Conservation (phyloP, 1,140 invertebrate genomes). For the Akabosia matsudoensis region DNA sequence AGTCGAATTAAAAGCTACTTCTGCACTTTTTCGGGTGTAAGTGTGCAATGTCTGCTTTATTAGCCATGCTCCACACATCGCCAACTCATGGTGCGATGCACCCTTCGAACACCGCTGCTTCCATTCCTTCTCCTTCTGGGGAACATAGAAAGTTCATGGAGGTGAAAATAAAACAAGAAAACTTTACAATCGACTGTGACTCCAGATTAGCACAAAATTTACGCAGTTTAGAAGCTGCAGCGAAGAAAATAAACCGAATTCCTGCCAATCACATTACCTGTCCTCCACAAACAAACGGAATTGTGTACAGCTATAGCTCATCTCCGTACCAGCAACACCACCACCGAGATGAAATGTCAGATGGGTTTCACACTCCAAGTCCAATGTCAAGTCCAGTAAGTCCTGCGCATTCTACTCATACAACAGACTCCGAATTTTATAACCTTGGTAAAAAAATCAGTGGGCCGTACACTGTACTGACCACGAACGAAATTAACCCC, state of each 20-base stretch:
- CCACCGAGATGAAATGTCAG: constrained; percentile 36
- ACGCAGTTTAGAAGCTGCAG: constrained; percentile 26
- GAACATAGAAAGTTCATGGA: constrained; percentile 32
- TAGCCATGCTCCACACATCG: background rate
- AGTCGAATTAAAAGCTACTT: background rate
- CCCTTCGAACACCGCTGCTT: background rate
- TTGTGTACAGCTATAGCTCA: background rate
- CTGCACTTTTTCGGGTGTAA: background rate
- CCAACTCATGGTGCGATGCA: background rate
- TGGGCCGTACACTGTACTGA: background rate
- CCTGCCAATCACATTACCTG: background rate
- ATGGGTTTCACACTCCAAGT: constrained; percentile 44
- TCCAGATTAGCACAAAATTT: constrained; percentile 29
- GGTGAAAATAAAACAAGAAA: constrained; percentile 37
- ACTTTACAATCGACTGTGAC: constrained; percentile 29
- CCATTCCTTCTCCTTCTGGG: background rate
- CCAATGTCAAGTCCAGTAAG: constrained; percentile 42
- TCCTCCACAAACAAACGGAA: background rate
- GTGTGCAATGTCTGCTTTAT: background rate
- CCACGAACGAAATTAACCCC: background rate
- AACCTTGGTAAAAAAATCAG: background rate
- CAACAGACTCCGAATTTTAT: constrained; percentile 14
- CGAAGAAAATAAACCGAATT: background rate
- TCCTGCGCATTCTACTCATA: constrained; percentile 35
- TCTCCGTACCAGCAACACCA: background rate